Evolutionary conservation across 1,140 invertebrate genomes (phyloP).

Genomic region (Scylla paramamosain): DNA sequence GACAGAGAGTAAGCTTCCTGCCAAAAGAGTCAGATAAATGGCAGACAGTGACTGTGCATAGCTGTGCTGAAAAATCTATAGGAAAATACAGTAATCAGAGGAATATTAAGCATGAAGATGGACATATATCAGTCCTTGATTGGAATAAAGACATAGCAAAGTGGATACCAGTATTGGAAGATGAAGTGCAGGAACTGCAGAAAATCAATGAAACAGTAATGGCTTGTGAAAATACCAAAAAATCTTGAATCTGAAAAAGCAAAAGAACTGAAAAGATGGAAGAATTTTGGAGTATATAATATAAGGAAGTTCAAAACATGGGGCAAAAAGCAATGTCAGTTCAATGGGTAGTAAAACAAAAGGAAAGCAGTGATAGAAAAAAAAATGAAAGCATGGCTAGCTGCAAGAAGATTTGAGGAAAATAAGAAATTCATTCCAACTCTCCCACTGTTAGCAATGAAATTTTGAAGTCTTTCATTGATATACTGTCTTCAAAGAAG

Average conservation of each 20-base stretch:
- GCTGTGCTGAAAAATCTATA: no score
- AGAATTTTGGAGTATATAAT: slow-evolving; percentile 8
- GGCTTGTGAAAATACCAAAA: no score
- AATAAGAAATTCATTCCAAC: slow-evolving; percentile 27
- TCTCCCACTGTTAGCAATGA: slow-evolving; percentile 49
- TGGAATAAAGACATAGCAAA: no score
- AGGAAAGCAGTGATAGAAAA: neutral
- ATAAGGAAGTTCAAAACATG: slow-evolving; percentile 52
- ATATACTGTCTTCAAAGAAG: slow-evolving; percentile 44
- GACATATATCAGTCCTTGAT: no score
- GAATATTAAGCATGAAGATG: neutral
- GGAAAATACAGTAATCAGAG: slow-evolving; percentile 33
- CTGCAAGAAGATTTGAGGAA: slow-evolving; percentile 44
- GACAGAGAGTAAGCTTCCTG: no score
- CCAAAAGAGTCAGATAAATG: no score
- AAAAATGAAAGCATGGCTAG: slow-evolving; percentile 41
- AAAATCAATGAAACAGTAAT: neutral
- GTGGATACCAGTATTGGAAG: slow-evolving; percentile 17
- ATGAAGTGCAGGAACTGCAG: slow-evolving; percentile 33
- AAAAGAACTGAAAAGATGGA: slow-evolving; percentile 23
- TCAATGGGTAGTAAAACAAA: slow-evolving; percentile 45
- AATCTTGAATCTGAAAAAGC: neutral
- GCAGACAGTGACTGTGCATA: no score
- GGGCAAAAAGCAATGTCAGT: slow-evolving; percentile 24
- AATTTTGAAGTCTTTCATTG: slow-evolving; percentile 28